Percentiles rank a stretch among this genome's conserved stretches.
phyloP scores from a whole-genome alignment of 2,113 vertebrate genomes.

The Numenius arquata region DNA sequence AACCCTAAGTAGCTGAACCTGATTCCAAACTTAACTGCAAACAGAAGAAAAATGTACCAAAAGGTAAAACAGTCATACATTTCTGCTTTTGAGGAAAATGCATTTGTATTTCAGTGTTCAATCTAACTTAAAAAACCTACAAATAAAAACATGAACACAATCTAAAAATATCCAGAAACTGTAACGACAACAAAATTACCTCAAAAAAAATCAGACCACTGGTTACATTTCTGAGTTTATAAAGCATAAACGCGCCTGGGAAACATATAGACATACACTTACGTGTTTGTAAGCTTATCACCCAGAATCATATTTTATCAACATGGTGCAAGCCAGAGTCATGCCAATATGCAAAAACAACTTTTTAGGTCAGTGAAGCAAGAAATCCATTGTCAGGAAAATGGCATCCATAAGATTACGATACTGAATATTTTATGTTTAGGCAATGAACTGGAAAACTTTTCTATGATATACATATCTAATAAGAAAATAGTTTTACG shows the following conservation, averaged over 20 bases:
- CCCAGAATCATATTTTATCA: background rate
- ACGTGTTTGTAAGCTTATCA: background rate
- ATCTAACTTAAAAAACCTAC: background rate
- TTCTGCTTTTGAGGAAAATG: background rate
- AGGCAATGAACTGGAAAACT: slow-evolving; percentile 9
- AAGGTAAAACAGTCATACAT: background rate
- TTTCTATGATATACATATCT: background rate
- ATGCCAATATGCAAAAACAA: slow-evolving; percentile 11
- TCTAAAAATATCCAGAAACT: background rate
- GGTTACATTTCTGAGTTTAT: background rate
- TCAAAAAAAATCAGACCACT: background rate
- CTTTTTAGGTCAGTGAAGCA: slow-evolving; percentile 63
- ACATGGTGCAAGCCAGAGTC: background rate
- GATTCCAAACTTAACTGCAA: background rate
- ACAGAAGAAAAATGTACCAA: background rate
- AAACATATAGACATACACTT: background rate
- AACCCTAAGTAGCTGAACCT: background rate
- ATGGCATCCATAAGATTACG: background rate
- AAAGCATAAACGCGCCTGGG: background rate
- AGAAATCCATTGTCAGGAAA: slow-evolving; percentile 58
- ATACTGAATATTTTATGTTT: background rate
- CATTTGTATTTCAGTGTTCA: background rate
- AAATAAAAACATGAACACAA: background rate
- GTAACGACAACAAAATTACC: background rate
- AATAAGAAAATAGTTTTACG: background rate